These are phyloP conservation scores for Astur gentilis DNA, from an alignment of 2,113 vertebrate species.

Conservation along the genomic window DNA sequence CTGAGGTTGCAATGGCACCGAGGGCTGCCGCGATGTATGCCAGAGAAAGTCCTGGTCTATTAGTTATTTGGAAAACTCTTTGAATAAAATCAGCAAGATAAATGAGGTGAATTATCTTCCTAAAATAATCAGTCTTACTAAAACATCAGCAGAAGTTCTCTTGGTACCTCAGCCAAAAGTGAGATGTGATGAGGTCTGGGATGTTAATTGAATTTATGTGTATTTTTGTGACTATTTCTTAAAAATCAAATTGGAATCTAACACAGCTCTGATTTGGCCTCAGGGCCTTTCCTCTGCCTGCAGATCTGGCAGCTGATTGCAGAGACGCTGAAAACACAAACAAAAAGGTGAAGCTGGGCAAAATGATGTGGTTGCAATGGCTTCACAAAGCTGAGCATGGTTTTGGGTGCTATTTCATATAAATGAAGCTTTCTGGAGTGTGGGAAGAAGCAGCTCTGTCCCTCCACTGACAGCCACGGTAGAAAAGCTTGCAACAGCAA, in stretches of 20 bases:
- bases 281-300: background rate
- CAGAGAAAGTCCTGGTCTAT: background rate
- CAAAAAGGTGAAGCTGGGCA: background rate
- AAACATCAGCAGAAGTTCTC: background rate
- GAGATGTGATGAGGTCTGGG: background rate
- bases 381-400: background rate
- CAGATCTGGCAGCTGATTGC: background rate
- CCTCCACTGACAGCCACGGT: background rate
- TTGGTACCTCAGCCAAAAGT: background rate
- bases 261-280: background rate
- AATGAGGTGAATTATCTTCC: background rate
- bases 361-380: background rate
- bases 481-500: background rate
- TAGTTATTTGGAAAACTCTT: background rate
- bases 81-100: background rate
- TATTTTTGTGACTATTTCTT: background rate
- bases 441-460: background rate
- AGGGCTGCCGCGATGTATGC: background rate
- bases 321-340: slow-evolving; percentile 3
- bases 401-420: background rate
- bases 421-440: background rate
- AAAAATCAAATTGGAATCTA: background rate
- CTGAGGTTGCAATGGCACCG: background rate
- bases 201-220: background rate
- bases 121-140: background rate